Evolutionary conservation across 2,113 vertebrate species (phyloP), one percentile per base, ranked within the genome.

Genomic region (Laticauda colubrina): DNA sequence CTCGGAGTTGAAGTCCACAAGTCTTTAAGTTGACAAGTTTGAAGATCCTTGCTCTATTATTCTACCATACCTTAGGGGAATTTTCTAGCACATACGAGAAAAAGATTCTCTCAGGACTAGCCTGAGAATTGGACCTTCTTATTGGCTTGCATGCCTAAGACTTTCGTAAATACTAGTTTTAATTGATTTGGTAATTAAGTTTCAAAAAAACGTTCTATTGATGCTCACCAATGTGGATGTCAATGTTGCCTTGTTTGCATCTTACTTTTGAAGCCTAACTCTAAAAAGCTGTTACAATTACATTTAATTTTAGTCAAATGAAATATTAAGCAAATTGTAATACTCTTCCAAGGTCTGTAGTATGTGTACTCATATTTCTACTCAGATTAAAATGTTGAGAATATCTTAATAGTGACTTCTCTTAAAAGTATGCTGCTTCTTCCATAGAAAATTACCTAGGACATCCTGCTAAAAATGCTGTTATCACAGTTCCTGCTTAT

Each of bases 401-500:
- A 3, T 81, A 81, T 43, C 18, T 81, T 43, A 81, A 81, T 81
- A 43, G 75, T 81, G 75, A 81, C 15, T 18, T 81, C 18, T 39
- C 69, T 39, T 39, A 39, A 81, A 39, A 39, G 15, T 81, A 81
- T 81, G 18, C 34, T 81, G 9, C 15, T 2, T 93, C 64, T 15
- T 45, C 85, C 96, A 3, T 95, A 99, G 99, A 99, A 97, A 99
- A 97, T 95, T 99, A 99, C 93, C 95, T 99, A 97, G 99, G 99
- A 18, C 98, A 98, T 64, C 88, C 96, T 23, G 99, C 98, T 94
- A 99, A 99, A 98, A 99, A 99, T 1, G 99, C 99, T 1, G 99
- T 99, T 23, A 97, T 99, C 94, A 99, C 99, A 24, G 99, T 99
- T 6, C 99, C 99, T 90, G 99, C 99, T 86, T 99, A 99, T 97